Evolutionary conservation across 1,140 invertebrate genomes (phyloP).

Genomic region (Lasaia peninsularis): DNA sequence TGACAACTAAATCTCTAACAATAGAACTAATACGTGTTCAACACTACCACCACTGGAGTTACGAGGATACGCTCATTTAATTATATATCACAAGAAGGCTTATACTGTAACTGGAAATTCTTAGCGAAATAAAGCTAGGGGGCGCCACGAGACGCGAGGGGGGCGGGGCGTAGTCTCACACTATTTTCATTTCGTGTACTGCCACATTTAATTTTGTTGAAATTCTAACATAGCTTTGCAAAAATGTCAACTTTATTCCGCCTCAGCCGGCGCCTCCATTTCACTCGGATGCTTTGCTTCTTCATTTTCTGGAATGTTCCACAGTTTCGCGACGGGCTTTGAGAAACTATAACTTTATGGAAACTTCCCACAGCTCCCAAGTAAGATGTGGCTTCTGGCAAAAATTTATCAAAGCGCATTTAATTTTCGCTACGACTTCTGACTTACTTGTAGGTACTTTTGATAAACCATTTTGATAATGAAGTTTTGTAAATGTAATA

Average conservation of each 20-base stretch:
- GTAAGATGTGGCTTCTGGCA: constrained; percentile 67
- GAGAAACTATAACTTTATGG: constrained; percentile 73
- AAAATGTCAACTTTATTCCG: constrained; percentile 77
- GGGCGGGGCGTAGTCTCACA: constrained; percentile 35
- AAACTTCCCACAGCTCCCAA: constrained; percentile 66
- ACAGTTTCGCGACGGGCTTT: constrained; percentile 69
- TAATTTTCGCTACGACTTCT: constrained; percentile 72
- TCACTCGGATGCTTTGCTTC: constrained; percentile 66
- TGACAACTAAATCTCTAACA: too few species aligned
- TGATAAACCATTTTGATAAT: not conserved
- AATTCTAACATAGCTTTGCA: constrained; percentile 75
- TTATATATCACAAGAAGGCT: constrained; percentile 9
- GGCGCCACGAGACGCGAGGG: constrained; percentile 21
- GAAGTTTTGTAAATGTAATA: too few species aligned
- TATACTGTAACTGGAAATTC: constrained; percentile 33
- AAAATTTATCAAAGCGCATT: constrained; percentile 73
- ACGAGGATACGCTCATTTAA: not conserved
- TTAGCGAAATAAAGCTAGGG: constrained; percentile 45
- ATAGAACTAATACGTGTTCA: too few species aligned
- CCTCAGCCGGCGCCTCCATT: constrained; percentile 67
- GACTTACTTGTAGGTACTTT: constrained; percentile 25
- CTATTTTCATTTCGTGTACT: constrained; percentile 73
- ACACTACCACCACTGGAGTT: too few species aligned
- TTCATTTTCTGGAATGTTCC: constrained; percentile 72
- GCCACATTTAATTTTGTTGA: constrained; percentile 76